Evolutionary conservation across 35 echinoderm and acorn worm genomes (phyloP), one percentile per base, ranked within the genome.

Genomic region (Ptychodera flava): DNA sequence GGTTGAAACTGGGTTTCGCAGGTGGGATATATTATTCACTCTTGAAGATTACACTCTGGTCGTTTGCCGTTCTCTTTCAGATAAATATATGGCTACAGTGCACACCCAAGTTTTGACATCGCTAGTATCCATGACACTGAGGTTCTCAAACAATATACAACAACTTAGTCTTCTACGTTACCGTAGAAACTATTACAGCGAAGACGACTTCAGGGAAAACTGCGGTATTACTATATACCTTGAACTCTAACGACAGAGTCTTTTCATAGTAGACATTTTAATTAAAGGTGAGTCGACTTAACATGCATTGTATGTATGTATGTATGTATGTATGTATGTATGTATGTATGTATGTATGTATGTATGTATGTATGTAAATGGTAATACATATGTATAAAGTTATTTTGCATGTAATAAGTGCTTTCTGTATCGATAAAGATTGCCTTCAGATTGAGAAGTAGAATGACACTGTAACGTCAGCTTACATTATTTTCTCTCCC

Each of bases 301-400:
- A 22, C 22, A 64, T 64, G 6, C 6, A 12, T 12, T 64, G 22
- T 64, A 64, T 64, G 22, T 64, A 64, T 64, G 22, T 64, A 64
- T 64, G 22, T 64, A 64, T 64, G 22, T 64, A 64, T 64, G 22
- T 64, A 64, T 64, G 22, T 64, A 64, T 64, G 22, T 64, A 64
- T 64, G 22, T 64, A 64, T 64, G 22, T 64, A 64, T 84, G 35
- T 84, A 34, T 84, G 30, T 35, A 34, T 84, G 35, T 84, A 34
- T 84, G 35, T 84, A 34, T 84, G 35, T 84, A 34, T 84, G 35
- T 84, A 34, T 84, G 35, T 84, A 34, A 35, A 29, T 33, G 22
- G 6, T 6, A 12, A 64, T 22, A 22, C 6, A 64, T 64, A 64
- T 22, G 22, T 22, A 64, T 64, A 12, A 64, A 12, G 45, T 64